Conservation (phyloP, 2,113 vertebrate genomes). For the Pungitius pungitius region DNA sequence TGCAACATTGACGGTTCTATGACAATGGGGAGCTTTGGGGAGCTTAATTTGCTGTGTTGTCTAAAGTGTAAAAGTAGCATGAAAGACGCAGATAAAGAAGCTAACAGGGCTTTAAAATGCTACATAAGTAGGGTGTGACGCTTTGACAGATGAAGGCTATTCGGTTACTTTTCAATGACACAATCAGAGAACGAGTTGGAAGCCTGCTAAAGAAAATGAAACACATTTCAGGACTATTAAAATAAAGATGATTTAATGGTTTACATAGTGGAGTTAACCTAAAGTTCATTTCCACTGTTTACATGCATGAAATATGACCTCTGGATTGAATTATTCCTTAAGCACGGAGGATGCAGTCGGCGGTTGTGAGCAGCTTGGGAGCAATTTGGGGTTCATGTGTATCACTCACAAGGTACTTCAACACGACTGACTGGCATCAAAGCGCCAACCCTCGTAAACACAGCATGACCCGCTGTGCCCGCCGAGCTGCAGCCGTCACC, state of each 20-base stretch:
- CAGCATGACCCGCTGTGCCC: neutral
- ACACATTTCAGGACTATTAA: neutral
- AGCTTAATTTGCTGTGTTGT: neutral
- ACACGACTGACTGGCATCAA: neutral
- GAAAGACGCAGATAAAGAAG: neutral
- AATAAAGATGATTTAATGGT: slow-evolving; percentile 11
- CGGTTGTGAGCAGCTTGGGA: neutral
- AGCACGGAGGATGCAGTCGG: neutral
- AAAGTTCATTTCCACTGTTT: neutral
- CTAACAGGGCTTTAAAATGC: neutral
- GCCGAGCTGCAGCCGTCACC: neutral
- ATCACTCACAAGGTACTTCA: neutral
- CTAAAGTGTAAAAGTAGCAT: neutral
- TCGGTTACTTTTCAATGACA: neutral
- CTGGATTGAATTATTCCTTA: neutral
- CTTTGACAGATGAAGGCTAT: neutral
- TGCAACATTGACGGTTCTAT: neutral
- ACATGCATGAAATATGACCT: neutral
- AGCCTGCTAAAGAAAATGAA: neutral
- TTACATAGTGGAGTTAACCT: neutral
- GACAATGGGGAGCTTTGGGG: neutral
- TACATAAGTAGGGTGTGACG: neutral
- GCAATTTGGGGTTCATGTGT: neutral
- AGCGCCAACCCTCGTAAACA: neutral
- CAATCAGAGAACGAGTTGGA: neutral